Evolutionary conservation across 2,888 invertebrate genomes (phyloP).

Genomic region (Didymodactylos carnosus): DNA sequence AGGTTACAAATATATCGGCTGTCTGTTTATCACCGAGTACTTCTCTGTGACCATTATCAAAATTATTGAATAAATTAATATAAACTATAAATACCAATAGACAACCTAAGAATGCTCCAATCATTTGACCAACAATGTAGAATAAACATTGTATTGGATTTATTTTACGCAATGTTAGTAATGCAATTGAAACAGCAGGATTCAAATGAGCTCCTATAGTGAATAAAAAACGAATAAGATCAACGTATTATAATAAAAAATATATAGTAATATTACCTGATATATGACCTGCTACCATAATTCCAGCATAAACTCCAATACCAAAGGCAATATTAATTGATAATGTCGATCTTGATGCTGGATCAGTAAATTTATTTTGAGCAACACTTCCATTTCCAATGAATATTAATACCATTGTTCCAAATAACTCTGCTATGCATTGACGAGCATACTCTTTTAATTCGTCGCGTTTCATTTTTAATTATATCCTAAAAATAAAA

Average conservation of each 20-base stretch:
- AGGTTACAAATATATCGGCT: slow-evolving; percentile 2
- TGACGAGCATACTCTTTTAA: background rate
- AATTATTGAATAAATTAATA: background rate
- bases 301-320: background rate
- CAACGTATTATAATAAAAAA: background rate
- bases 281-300: slow-evolving; percentile 4
- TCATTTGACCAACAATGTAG: background rate
- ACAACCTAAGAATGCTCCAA: background rate
- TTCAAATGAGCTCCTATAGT: slow-evolving; percentile 13
- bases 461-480: no score
- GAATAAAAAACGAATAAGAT: background rate
- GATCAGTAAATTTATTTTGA: slow-evolving; percentile 2
- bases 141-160: background rate
- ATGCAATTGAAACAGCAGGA: slow-evolving; percentile 2
- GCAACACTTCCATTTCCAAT: background rate
- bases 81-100: background rate
- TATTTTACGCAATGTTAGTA: background rate
- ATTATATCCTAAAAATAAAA: no score
- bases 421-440: slow-evolving; percentile 11
- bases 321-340: background rate
- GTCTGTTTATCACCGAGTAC: background rate
- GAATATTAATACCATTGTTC: background rate
- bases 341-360: background rate
- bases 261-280: slow-evolving; percentile 2
- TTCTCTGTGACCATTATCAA: background rate